Percentiles rank a stretch among this genome's conserved stretches.
Conservation (phyloP, 1,140 invertebrate genomes). For the Ericerus pela region DNA sequence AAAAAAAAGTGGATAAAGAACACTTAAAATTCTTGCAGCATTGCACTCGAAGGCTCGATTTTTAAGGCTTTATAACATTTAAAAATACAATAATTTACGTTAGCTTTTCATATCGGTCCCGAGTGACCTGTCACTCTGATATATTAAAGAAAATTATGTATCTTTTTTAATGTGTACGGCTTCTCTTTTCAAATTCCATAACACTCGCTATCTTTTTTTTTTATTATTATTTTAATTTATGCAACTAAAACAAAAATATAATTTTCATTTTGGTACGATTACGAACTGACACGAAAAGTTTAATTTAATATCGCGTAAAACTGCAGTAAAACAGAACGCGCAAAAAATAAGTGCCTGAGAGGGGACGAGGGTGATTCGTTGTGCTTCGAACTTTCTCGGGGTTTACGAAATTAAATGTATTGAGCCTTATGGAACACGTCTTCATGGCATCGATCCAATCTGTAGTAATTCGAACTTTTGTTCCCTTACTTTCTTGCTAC, state of each 20-base stretch:
- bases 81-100: conserved; percentile 9
- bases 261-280: background rate
- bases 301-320: conserved; percentile 10
- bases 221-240: background rate
- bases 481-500: no score
- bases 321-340: no score
- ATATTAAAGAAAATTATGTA: conserved; percentile 12
- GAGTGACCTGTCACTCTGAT: conserved; percentile 6
- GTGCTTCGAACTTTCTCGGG: no score
- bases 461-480: no score
- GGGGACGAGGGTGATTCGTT: no score
- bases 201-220: conserved; percentile 7
- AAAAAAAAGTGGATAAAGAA: no score
- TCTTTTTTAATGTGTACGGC: background rate
- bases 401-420: no score
- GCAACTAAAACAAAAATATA: conserved; percentile 3
- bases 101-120: conserved; percentile 6
- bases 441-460: no score
- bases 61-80: conserved; percentile 4
- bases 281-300: conserved; percentile 5
- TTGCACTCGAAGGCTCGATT: conserved; percentile 5
- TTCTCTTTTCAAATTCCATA: conserved; percentile 9
- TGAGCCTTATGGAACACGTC: no score
- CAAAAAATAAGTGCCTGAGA: no score
- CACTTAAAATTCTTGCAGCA: conserved; percentile 7